Evolutionary conservation across 2,797 vertebrate species (phyloP).

Genomic region (Pyrrhura leucotis): DNA sequence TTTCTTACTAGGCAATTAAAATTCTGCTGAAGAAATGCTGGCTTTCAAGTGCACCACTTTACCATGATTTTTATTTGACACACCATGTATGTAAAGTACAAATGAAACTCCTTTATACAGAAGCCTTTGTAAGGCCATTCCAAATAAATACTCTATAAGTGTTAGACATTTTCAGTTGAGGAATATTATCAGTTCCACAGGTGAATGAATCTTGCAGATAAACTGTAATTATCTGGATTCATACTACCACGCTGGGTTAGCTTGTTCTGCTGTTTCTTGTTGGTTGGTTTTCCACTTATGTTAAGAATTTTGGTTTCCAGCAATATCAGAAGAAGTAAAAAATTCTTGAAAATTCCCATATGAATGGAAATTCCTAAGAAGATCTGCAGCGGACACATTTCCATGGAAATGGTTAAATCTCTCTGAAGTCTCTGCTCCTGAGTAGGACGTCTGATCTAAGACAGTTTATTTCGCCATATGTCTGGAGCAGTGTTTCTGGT

Average conservation of each 20-base stretch:
- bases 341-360: neutral
- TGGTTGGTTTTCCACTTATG: neutral
- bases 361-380: neutral
- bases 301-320: neutral
- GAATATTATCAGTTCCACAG: neutral
- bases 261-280: neutral
- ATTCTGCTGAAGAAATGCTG: neutral
- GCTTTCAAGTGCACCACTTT: neutral
- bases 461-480: neutral
- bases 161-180: neutral
- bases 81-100: neutral
- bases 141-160: neutral
- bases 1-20: slow-evolving; percentile 17
- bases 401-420: neutral
- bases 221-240: neutral
- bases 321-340: neutral
- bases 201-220: neutral
- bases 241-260: neutral
- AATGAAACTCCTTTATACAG: neutral
- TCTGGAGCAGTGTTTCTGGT: neutral
- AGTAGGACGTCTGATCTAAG: neutral
- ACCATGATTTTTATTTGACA: neutral
- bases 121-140: neutral
- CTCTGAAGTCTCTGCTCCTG: neutral
- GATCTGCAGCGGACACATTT: neutral